These are phyloP conservation scores for Siniperca chuatsi DNA, from an alignment of 2,113 vertebrate genomes.

Conservation along the genomic window DNA sequence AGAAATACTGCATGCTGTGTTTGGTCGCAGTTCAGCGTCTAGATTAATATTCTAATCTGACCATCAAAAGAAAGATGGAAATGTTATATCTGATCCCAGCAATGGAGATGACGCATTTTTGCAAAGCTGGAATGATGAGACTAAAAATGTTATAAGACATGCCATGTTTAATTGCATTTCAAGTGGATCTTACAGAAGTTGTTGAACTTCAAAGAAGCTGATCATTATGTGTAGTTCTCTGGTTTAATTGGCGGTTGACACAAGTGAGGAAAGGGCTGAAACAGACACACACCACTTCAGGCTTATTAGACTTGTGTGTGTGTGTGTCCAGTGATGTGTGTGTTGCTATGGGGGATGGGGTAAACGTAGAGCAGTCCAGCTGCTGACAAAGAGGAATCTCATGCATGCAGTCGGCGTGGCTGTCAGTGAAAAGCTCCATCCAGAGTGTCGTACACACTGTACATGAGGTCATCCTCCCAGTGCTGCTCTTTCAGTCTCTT, in stretches of 20 bases:
- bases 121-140: not conserved
- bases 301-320: not conserved
- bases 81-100: not conserved
- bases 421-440: not conserved
- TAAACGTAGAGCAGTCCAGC: not conserved
- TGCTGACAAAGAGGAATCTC: slow-evolving; percentile 50
- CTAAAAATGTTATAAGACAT: too few species aligned
- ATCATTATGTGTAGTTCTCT: not conserved
- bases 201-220: not conserved
- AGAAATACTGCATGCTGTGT: not conserved
- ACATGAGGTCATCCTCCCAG: not conserved
- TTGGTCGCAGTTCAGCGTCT: not conserved
- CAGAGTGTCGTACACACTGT: not conserved
- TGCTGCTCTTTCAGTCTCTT: not conserved
- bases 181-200: not conserved
- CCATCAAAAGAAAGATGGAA: not conserved
- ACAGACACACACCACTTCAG: not conserved
- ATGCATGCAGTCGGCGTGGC: slow-evolving; percentile 18
- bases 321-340: not conserved
- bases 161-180: not conserved
- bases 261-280: not conserved
- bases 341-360: not conserved
- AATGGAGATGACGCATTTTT: not conserved
- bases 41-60: not conserved
- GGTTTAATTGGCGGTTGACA: not conserved